Conservation (phyloP, 2,888 invertebrate genomes). For the Pecten maximus region DNA sequence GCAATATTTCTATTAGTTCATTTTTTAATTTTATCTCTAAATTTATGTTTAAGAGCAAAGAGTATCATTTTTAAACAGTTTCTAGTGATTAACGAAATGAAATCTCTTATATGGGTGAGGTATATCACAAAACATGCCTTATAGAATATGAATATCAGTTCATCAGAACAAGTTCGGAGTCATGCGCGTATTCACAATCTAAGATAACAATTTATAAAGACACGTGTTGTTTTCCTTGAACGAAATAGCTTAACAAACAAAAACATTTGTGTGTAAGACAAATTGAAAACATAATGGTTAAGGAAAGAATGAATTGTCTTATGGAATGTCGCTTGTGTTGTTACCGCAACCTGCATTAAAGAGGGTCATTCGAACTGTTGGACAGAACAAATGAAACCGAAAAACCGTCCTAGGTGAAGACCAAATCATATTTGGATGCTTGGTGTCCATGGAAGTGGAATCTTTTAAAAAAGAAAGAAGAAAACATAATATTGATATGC, state of each 20-base stretch:
- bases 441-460: background rate
- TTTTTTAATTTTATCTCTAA: too few relatives aligned
- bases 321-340: background rate
- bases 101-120: background rate
- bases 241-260: background rate
- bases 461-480: background rate
- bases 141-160: background rate
- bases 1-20: too few relatives aligned
- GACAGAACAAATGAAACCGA: background rate
- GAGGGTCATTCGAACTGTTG: background rate
- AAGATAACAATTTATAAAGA: background rate
- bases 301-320: background rate
- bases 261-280: background rate
- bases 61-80: too few relatives aligned
- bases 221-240: background rate
- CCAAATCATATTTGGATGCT: background rate
- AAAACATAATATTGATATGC: background rate
- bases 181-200: background rate
- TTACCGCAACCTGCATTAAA: background rate
- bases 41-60: too few relatives aligned
- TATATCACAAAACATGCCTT: background rate
- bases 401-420: background rate
- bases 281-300: background rate
- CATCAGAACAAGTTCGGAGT: background rate
- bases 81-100: background rate